Evolutionary conservation across 2,888 invertebrate genomes (phyloP).

Genomic region (Torymus tubicola): DNA sequence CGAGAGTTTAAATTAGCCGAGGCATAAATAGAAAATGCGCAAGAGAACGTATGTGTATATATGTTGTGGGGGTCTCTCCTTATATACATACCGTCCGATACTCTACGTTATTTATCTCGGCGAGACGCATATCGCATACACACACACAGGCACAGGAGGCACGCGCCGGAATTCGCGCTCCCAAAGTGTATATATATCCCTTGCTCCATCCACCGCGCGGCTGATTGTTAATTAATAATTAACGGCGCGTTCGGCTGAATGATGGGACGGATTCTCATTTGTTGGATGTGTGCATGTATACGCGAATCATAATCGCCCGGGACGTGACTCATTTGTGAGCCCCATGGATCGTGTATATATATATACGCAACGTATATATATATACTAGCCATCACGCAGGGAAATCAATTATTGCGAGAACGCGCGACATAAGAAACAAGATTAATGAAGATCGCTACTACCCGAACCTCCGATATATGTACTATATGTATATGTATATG

Average conservation of each 20-base stretch:
- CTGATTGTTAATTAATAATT: conserved; percentile 23
- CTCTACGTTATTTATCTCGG: too few species aligned
- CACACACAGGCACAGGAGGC: not conserved
- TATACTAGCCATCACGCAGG: not conserved
- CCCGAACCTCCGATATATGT: not conserved
- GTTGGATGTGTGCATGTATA: not conserved
- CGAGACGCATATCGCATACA: not conserved
- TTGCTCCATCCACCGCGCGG: too few species aligned
- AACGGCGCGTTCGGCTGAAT: not conserved
- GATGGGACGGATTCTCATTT: conserved; percentile 6
- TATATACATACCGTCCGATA: not conserved
- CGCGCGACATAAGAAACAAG: conserved; percentile 21
- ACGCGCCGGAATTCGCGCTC: not conserved
- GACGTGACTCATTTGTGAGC: conserved; percentile 14
- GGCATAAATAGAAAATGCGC: too few species aligned
- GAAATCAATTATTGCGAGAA: conserved; percentile 34
- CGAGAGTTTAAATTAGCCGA: not conserved
- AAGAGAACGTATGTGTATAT: too few species aligned
- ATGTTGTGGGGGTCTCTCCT: too few species aligned
- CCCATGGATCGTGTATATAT: too few species aligned
- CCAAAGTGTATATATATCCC: not conserved
- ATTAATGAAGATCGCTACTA: conserved; percentile 27
- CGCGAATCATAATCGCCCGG: not conserved
- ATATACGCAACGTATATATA: too few species aligned
- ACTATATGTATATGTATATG: too few species aligned